phyloP scores from a whole-genome alignment of 2,113 vertebrate species.

The Cheirogaleus medius region DNA sequence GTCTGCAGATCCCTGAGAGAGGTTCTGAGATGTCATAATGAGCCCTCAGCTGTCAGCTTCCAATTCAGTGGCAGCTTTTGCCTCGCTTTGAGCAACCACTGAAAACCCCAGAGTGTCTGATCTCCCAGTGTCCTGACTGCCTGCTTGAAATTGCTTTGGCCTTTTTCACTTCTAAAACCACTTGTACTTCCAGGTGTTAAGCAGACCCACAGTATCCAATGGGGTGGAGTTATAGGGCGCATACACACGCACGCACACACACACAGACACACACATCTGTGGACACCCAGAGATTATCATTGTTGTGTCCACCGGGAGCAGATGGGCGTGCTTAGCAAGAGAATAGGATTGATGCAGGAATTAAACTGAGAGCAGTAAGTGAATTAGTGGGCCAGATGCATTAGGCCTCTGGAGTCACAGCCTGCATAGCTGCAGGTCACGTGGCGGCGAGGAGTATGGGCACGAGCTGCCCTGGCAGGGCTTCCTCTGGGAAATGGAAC shows the following conservation, averaged over 20 bases:
- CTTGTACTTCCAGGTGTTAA: not conserved
- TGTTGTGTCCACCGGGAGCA: not conserved
- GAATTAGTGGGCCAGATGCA: not conserved
- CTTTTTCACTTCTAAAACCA: not conserved
- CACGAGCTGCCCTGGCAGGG: rapidly evolving
- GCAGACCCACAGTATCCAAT: not conserved
- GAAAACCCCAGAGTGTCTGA: not conserved
- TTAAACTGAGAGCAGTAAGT: not conserved
- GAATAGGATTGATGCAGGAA: not conserved
- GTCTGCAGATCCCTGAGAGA: not conserved
- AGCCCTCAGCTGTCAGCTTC: not conserved
- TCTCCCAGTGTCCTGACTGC: not conserved
- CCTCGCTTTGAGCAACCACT: not conserved
- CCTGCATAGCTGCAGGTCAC: not conserved
- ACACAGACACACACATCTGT: not conserved
- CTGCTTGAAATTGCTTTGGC: not conserved
- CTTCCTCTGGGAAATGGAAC: not conserved
- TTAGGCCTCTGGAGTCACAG: not conserved
- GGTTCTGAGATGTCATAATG: not conserved
- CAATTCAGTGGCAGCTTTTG: not conserved
- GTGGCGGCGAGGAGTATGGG: not conserved
- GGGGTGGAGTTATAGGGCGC: not conserved
- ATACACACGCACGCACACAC: too few species aligned
- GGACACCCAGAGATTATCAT: not conserved
- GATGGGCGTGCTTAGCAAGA: not conserved